Percentiles rank a stretch among this genome's conserved stretches.
These are phyloP conservation scores for Nannoperca australis DNA, from an alignment of 2,797 vertebrate species.

Conservation along the genomic window DNA sequence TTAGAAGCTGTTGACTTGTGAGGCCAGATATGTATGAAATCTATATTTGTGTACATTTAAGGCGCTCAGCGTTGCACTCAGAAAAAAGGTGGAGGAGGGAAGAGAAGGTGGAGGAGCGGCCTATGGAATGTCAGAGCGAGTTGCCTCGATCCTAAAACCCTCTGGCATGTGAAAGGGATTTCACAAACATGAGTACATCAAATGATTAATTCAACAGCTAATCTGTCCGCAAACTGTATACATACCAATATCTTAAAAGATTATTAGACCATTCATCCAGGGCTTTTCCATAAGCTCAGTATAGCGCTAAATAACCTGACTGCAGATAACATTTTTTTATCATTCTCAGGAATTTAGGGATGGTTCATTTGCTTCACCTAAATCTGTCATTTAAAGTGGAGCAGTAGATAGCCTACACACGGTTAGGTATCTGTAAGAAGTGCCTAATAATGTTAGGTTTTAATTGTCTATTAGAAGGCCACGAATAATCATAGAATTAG, in stretches of 20 bases:
- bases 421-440: not conserved
- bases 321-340: conserved; percentile 1
- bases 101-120: conserved; percentile 54
- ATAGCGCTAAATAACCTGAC: conserved; percentile 53
- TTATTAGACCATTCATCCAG: conserved; percentile 69
- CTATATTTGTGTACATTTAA: conserved; percentile 39
- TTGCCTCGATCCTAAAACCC: conserved; percentile 64
- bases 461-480: not conserved
- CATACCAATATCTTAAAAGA: conserved; percentile 74
- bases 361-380: conserved; percentile 17
- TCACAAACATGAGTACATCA: conserved; percentile 72
- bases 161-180: conserved; percentile 80
- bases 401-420: not conserved
- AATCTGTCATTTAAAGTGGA: conserved; percentile 13
- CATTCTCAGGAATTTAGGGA: conserved; percentile 12
- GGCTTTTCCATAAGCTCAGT: conserved; percentile 73
- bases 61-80: not conserved
- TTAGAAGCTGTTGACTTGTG: conserved; percentile 51
- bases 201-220: conserved; percentile 77
- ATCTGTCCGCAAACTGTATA: conserved; percentile 79
- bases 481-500: not conserved
- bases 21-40: conserved; percentile 31
- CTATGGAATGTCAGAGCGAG: conserved; percentile 69
- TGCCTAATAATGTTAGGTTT: not conserved
- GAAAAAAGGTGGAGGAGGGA: conserved; percentile 47